Conservation (phyloP, 2,888 invertebrate genomes). For the Dynastes tityus region DNA sequence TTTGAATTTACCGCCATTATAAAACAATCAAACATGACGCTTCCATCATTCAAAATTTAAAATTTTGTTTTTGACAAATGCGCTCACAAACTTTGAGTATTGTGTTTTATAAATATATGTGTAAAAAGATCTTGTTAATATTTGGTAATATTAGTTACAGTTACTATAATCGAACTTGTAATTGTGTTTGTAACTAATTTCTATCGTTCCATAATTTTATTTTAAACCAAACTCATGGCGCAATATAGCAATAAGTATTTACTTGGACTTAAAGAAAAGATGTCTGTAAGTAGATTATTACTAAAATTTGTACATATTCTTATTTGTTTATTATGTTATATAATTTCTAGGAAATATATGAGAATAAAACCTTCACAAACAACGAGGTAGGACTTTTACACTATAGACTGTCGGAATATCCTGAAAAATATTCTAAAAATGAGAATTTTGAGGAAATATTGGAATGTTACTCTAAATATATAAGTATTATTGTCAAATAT, state of each 20-base stretch:
- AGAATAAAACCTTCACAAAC: not conserved
- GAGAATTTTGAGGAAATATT: conserved; percentile 32
- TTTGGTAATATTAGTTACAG: no score
- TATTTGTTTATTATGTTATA: not conserved
- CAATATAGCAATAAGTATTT: not conserved
- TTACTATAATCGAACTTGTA: no score
- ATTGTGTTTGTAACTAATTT: not conserved
- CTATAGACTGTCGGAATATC: conserved; percentile 24
- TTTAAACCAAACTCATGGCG: not conserved
- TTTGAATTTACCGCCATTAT: conserved; percentile 7
- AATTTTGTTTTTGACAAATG: conserved; percentile 41
- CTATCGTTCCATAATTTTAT: not conserved
- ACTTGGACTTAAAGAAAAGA: not conserved
- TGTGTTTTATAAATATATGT: not conserved
- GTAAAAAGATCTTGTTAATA: not conserved
- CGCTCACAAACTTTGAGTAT: no score
- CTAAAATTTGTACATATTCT: not conserved
- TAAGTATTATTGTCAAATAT: conserved; percentile 38
- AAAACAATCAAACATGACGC: conserved; percentile 6
- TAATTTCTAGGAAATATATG: conserved; percentile 18
- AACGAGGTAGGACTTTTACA: conserved; percentile 15
- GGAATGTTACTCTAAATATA: conserved; percentile 32
- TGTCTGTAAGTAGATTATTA: conserved; percentile 15
- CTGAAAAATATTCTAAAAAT: conserved; percentile 8
- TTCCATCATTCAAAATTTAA: conserved; percentile 1